Evolutionary conservation across 2,113 vertebrate species (phyloP).

Genomic region (Callospermophilus lateralis): DNA sequence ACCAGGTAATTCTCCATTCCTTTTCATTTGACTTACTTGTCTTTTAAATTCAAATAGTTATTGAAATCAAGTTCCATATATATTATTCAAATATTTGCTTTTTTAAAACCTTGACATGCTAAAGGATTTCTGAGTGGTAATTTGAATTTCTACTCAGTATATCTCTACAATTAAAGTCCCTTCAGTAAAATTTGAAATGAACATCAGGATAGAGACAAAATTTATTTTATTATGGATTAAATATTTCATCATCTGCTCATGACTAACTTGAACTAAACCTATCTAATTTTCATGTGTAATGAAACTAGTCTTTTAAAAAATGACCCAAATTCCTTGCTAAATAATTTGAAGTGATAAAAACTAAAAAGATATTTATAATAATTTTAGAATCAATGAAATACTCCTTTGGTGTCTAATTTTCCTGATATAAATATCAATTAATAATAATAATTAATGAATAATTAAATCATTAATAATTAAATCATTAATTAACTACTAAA

Average conservation of each 20-base stretch:
- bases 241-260: not conserved
- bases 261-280: not conserved
- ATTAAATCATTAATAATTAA: too few relatives aligned
- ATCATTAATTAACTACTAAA: too few relatives aligned
- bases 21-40: not conserved
- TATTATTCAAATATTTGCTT: not conserved
- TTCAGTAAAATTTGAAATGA: constrained; percentile 32
- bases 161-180: not conserved
- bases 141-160: constrained; percentile 44
- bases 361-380: not conserved
- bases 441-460: not conserved
- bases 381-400: not conserved
- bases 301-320: constrained; percentile 26
- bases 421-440: not conserved
- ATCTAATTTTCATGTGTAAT: constrained; percentile 32
- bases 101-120: not conserved
- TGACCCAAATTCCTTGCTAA: not conserved
- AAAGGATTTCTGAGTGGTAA: not conserved
- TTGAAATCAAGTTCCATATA: not conserved
- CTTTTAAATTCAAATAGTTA: constrained; percentile 3
- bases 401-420: not conserved
- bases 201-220: not conserved
- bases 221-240: constrained; percentile 56
- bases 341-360: not conserved
- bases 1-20: not conserved